Evolutionary conservation across 1,140 invertebrate genomes (phyloP).

Genomic region (Papilio polyxenes): DNA sequence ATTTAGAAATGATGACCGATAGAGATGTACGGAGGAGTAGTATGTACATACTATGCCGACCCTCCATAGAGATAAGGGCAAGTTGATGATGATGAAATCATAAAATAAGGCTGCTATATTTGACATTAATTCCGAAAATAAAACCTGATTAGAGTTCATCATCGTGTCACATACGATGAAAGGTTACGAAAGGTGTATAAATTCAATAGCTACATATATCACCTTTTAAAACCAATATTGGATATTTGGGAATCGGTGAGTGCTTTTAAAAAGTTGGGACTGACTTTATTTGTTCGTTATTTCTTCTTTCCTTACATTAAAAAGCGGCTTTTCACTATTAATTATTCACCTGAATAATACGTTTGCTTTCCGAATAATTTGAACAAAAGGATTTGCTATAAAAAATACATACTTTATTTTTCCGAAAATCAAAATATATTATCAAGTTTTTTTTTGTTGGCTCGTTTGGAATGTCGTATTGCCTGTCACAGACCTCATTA

Average conservation of each 20-base stretch:
- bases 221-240: too few species aligned
- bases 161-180: too few species aligned
- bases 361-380: not conserved
- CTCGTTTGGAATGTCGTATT: conserved; percentile 4
- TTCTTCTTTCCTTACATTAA: not conserved
- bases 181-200: too few species aligned
- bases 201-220: too few species aligned
- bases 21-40: too few species aligned
- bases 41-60: too few species aligned
- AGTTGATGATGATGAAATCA: too few species aligned
- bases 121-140: too few species aligned
- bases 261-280: not conserved
- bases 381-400: not conserved
- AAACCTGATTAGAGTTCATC: too few species aligned
- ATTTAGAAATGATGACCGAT: too few species aligned
- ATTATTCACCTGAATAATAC: not conserved
- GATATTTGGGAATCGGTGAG: not conserved
- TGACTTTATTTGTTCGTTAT: not conserved
- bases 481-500: conserved; percentile 10
- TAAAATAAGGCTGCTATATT: too few species aligned
- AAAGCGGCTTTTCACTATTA: not conserved
- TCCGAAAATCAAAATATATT: not conserved
- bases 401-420: not conserved
- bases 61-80: too few species aligned
- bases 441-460: not conserved